phyloP scores from a whole-genome alignment of 2,797 vertebrate genomes.

The Hemitrygon akajei region DNA sequence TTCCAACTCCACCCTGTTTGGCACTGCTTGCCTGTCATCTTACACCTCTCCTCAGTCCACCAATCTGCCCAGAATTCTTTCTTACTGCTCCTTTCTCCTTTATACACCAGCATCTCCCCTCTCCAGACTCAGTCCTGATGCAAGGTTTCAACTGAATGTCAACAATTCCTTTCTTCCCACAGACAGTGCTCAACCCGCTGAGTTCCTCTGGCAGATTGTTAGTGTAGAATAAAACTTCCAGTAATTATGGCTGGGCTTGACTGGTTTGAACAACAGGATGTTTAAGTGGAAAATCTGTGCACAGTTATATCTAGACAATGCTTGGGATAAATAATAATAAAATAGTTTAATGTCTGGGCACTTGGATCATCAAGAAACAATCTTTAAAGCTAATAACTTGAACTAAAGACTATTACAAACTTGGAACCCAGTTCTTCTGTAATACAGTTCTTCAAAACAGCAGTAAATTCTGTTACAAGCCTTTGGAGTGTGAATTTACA shows the following conservation, averaged over 20 bases:
- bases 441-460: neutral
- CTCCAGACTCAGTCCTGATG: too few relatives aligned
- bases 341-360: neutral
- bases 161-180: too few relatives aligned
- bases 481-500: neutral
- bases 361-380: neutral
- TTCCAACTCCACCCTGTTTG: too few relatives aligned
- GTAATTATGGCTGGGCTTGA: neutral
- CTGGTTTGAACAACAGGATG: neutral
- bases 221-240: neutral
- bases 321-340: slow-evolving; percentile 6
- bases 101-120: too few relatives aligned
- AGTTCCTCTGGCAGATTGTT: too few relatives aligned
- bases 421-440: neutral
- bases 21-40: too few relatives aligned
- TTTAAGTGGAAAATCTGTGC: neutral
- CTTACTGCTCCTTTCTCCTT: too few relatives aligned
- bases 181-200: too few relatives aligned
- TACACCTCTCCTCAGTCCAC: too few relatives aligned
- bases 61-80: too few relatives aligned
- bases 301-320: neutral
- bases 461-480: neutral
- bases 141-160: too few relatives aligned
- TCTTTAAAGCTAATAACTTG: neutral
- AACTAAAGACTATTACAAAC: neutral